Evolutionary conservation across 2,113 vertebrate species (phyloP), one percentile per base, ranked within the genome.

Genomic region (Panthera uncia): DNA sequence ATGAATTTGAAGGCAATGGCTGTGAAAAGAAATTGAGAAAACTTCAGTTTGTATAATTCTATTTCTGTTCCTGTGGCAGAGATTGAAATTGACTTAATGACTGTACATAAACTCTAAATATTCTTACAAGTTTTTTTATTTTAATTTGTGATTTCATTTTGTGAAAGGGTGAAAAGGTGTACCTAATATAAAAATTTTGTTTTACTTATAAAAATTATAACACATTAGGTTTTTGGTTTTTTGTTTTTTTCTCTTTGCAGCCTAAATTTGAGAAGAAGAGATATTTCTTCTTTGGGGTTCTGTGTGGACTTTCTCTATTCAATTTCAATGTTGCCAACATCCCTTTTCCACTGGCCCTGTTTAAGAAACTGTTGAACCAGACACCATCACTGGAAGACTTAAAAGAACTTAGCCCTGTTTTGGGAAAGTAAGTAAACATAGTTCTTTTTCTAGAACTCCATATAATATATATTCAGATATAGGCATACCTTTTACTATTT

Each of bases 301-400:
- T 98, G 0, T 98, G 91, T 93, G 97, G 97, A 74, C 92, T 96
- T 76, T 99, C 99, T 96, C 99, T 99, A 95, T 99, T 99, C 97
- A 99, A 99, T 98, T 99, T 99, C 98, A 99, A 99, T 1, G 99
- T 99, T 97, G 99, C 99, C 89, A 99, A 99, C 95, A 99, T 99
- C 93, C 99, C 99, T 97, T 99, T 99, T 95, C 99, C 99, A 3
- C 97, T 99, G 98, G 99, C 98, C 65, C 99, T 99, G 33, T 99
- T 99, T 98, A 99, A 99, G 99, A 99, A 99, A 96, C 99, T 99
- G 90, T 98, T 99, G 92, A 98, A 99, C 0, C 99, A 99, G 57
- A 91, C 95, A 1, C 99, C 99, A 7, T 98, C 98, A 38, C 97
- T 99, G 89, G 99, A 99, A 78, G 99, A 99, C 98, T 99, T 99